Evolutionary conservation across 92 coral and sea anemone genomes (phyloP).

Genomic region (Virgularia gustaviana): DNA sequence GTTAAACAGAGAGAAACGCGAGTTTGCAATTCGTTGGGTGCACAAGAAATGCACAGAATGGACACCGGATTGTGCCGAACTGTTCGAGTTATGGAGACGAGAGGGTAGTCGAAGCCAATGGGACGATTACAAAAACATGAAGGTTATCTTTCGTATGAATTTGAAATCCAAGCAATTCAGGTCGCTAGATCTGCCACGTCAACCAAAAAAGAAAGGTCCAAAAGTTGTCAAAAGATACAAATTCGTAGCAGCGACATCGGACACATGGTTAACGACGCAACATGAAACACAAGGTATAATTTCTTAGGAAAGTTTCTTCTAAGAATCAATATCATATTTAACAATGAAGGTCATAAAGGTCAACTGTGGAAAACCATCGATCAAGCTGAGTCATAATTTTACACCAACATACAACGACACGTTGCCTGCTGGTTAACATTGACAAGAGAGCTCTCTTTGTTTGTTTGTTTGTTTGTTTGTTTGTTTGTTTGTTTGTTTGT

Average conservation of each 20-base stretch:
- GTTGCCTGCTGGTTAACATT: too few species aligned
- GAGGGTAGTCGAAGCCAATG: background rate
- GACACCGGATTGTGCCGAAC: background rate
- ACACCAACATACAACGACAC: too few species aligned
- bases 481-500: too few species aligned
- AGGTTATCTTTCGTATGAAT: conserved; percentile 6
- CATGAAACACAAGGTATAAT: too few species aligned
- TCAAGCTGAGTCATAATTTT: too few species aligned
- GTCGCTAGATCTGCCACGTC: background rate
- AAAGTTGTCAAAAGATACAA: background rate
- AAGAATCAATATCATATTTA: too few species aligned
- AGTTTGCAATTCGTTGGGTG: conserved; percentile 10
- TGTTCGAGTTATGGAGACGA: background rate
- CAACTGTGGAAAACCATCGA: too few species aligned
- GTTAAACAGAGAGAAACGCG: background rate
- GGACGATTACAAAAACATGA: background rate
- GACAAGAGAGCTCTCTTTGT: too few species aligned
- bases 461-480: too few species aligned
- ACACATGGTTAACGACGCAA: too few species aligned
- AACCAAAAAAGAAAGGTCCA: background rate
- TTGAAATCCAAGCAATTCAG: background rate
- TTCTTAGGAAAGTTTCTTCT: too few species aligned
- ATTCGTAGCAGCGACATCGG: background rate
- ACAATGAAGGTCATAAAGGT: too few species aligned
- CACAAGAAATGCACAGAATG: background rate